These are phyloP conservation scores for Drosophila auraria DNA, from an alignment of 1,140 invertebrate species.

Conservation along the genomic window DNA sequence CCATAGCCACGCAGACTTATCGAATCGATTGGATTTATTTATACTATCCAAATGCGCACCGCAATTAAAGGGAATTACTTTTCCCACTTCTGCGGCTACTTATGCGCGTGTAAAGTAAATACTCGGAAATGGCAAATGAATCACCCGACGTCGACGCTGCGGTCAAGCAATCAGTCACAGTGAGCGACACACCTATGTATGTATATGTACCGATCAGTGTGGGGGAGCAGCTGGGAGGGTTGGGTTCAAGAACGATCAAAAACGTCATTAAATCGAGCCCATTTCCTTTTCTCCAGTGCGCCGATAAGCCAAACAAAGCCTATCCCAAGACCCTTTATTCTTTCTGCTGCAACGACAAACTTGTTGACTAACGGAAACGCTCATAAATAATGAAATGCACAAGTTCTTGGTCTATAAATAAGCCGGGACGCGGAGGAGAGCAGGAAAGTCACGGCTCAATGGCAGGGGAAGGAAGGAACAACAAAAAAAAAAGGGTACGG, in stretches of 20 bases:
- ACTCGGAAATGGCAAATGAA: slow-evolving; percentile 62
- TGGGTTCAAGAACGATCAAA: slow-evolving; percentile 45
- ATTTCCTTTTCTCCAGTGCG: slow-evolving; percentile 53
- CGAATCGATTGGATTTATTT: slow-evolving; percentile 24
- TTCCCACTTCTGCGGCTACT: slow-evolving; percentile 14
- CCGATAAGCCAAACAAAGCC: slow-evolving; percentile 41
- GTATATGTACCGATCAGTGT: neutral
- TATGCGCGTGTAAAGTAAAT: slow-evolving; percentile 41
- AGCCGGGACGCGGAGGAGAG: slow-evolving; percentile 3
- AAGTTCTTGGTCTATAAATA: slow-evolving; percentile 58
- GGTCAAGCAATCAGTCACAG: slow-evolving; percentile 66
- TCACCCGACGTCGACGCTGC: slow-evolving; percentile 44
- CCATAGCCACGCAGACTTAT: neutral
- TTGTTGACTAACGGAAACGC: slow-evolving; percentile 72
- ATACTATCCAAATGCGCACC: slow-evolving; percentile 16
- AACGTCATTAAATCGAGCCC: slow-evolving; percentile 70
- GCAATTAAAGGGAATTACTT: slow-evolving; percentile 33
- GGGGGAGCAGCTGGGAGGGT: neutral
- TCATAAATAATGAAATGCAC: slow-evolving; percentile 73
- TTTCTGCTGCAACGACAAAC: slow-evolving; percentile 25
- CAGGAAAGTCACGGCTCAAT: slow-evolving; percentile 59
- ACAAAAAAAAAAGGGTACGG: slow-evolving; percentile 45
- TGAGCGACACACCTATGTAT: slow-evolving; percentile 59
- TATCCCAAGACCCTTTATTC: slow-evolving; percentile 38
- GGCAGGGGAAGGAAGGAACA: slow-evolving; percentile 25